A percentile compares a stretch with the other conserved stretches of the same genome.
Conservation (phyloP, 1,140 invertebrate genomes). For the Oreohelix idahoensis region DNA sequence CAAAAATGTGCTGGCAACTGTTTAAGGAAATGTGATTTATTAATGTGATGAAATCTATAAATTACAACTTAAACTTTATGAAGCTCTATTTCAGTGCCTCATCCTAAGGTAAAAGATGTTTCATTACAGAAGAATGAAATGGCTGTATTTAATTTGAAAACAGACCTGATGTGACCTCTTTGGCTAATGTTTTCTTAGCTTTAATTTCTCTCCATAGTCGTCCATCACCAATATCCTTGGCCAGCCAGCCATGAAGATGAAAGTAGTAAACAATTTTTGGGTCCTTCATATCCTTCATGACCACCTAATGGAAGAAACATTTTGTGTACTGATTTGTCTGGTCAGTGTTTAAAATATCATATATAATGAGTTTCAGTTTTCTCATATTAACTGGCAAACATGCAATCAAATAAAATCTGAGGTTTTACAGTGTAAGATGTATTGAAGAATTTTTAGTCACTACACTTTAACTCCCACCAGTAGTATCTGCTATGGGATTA, state of each 20-base stretch:
- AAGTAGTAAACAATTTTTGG: conserved; percentile 67
- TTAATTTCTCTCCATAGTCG: conserved; percentile 63
- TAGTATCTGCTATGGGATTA: too few relatives aligned
- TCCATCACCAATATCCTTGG: conserved; percentile 68
- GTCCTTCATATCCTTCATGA: conserved; percentile 59
- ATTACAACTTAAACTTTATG: too few relatives aligned
- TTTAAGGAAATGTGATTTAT: too few relatives aligned
- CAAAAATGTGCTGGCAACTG: too few relatives aligned
- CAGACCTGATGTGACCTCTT: conserved; percentile 50
- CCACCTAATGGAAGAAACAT: conserved; percentile 52
- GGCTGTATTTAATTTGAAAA: not conserved
- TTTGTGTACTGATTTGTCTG: not conserved
- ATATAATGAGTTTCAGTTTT: too few relatives aligned
- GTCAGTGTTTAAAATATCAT: not conserved
- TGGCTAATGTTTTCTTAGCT: conserved; percentile 51
- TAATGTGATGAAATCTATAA: too few relatives aligned
- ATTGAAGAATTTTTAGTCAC: too few relatives aligned
- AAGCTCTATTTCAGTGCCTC: too few relatives aligned
- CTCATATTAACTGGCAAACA: too few relatives aligned
- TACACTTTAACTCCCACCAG: too few relatives aligned
- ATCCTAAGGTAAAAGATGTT: not conserved
- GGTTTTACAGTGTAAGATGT: too few relatives aligned
- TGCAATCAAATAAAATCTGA: not conserved
- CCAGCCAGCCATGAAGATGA: conserved; percentile 68
- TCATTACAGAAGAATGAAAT: not conserved